A percentile compares a stretch with the other conserved stretches of the same genome.
Evolutionary conservation across 2,888 invertebrate species (phyloP).

Genomic region (Hartigia nigra): DNA sequence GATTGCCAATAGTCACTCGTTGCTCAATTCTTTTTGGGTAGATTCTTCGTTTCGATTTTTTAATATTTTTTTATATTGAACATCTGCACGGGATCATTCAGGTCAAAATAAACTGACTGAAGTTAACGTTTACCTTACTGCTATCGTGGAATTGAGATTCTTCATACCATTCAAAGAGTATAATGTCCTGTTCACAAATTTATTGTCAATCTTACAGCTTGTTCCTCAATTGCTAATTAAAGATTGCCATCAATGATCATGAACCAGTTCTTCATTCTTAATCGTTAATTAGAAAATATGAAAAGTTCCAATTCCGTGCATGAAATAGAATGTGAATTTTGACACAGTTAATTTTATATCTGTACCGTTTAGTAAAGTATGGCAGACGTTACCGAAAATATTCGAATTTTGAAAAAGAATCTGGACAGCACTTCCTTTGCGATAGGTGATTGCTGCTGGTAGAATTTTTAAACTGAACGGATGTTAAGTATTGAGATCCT

Average conservation of each 20-base stretch:
- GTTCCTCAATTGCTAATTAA: background rate
- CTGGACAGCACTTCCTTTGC: background rate
- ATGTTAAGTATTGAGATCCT: background rate
- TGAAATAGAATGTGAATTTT: background rate
- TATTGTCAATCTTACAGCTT: background rate
- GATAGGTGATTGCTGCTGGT: background rate
- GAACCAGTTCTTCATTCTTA: background rate
- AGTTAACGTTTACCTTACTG: background rate
- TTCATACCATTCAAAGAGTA: background rate
- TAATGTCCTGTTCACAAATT: background rate
- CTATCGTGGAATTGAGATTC: background rate
- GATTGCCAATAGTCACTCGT: background rate
- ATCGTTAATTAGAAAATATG: background rate
- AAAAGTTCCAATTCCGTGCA: background rate
- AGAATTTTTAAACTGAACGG: background rate
- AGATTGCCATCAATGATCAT: background rate
- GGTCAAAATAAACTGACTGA: background rate
- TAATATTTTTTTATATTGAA: background rate
- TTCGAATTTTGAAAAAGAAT: background rate
- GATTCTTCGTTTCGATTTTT: background rate
- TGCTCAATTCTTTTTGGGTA: background rate
- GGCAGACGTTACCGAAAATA: background rate
- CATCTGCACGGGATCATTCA: background rate
- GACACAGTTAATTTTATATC: background rate
- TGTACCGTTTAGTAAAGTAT: background rate